Evolutionary conservation across 2,797 vertebrate genomes (phyloP).

Genomic region (Callimico goeldii): DNA sequence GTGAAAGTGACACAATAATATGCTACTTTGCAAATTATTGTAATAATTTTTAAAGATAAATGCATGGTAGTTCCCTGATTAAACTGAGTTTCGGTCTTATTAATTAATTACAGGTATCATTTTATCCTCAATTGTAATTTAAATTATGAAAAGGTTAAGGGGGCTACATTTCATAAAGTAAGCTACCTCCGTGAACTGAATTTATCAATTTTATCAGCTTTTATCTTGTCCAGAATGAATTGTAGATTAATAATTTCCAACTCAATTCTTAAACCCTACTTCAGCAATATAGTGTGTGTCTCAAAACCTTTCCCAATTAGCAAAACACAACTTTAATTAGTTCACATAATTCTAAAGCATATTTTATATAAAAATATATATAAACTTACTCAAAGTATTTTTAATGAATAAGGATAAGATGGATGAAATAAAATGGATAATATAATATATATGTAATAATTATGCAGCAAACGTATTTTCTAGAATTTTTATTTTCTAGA

Average conservation of each 20-base stretch:
- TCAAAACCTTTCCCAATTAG: neutral
- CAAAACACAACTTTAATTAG: neutral
- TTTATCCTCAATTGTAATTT: neutral
- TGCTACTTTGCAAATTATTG: neutral
- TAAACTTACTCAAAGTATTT: neutral
- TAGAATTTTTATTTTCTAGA: neutral
- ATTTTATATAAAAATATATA: neutral
- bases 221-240: neutral
- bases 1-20: neutral
- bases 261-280: neutral
- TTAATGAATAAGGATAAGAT: neutral
- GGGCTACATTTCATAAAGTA: neutral
- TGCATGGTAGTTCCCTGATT: fast-evolving
- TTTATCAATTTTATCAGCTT: neutral
- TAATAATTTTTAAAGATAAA: neutral
- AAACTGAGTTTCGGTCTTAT: neutral
- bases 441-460: neutral
- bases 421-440: neutral
- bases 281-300: neutral
- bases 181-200: neutral
- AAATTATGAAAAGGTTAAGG: neutral
- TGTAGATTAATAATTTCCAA: neutral
- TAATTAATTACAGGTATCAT: neutral
- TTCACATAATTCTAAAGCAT: neutral
- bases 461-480: neutral